phyloP scores from a whole-genome alignment of 2,888 invertebrate genomes.

The Cloeon dipterum region DNA sequence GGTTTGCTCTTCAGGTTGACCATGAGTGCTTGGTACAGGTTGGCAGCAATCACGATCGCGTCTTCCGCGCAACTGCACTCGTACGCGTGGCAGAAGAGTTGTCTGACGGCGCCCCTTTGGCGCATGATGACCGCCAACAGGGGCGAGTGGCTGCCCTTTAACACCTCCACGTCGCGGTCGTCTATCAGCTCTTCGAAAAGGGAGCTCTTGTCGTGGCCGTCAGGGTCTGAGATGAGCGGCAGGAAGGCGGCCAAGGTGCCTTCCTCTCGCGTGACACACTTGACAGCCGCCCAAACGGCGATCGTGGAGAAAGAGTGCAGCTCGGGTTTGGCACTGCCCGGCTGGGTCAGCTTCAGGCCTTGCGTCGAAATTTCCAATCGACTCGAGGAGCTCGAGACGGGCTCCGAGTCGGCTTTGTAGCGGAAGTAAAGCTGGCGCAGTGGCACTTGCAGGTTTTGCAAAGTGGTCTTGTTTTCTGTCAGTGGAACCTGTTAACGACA shows the following conservation, averaged over 20 bases:
- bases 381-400: slow-evolving; percentile 23
- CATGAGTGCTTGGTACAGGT: slow-evolving; percentile 69
- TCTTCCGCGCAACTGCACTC: slow-evolving; percentile 76
- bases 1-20: slow-evolving; percentile 41
- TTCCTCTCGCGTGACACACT: slow-evolving; percentile 43
- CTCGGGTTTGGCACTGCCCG: slow-evolving; percentile 10
- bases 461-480: slow-evolving; percentile 22
- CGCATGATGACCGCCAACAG: slow-evolving; percentile 82
- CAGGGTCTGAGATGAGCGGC: slow-evolving; percentile 62
- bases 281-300: slow-evolving; percentile 82
- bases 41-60: slow-evolving; percentile 77
- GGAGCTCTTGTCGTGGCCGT: slow-evolving; percentile 47
- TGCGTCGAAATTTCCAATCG: slow-evolving; percentile 37
- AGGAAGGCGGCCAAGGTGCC: slow-evolving; percentile 45
- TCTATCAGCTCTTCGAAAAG: slow-evolving; percentile 23
- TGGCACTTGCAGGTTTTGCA: slow-evolving; percentile 39
- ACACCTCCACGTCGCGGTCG: slow-evolving; percentile 4
- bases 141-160: slow-evolving; percentile 36
- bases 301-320: slow-evolving; percentile 73
- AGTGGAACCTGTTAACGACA: not conserved
- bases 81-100: slow-evolving; percentile 76
- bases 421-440: slow-evolving; percentile 46
- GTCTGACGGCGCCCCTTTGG: slow-evolving; percentile 44
- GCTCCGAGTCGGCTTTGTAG: slow-evolving; percentile 16
- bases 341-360: slow-evolving; percentile 46